Evolutionary conservation across 1,140 invertebrate genomes (phyloP).

Genomic region (Aphaenogaster ashmeadi): DNA sequence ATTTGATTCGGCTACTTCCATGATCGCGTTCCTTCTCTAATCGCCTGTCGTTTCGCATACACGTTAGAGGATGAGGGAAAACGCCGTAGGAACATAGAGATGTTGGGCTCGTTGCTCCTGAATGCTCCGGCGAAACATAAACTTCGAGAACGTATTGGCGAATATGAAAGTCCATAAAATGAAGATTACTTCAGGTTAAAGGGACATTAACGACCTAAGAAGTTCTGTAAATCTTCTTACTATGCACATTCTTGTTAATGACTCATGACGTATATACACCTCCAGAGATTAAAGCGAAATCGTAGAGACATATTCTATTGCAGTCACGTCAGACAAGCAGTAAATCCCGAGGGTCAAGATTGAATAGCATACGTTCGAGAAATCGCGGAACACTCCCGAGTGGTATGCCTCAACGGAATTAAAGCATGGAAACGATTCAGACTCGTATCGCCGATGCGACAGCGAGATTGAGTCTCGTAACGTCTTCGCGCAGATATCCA

Average conservation of each 20-base stretch:
- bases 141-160: neutral
- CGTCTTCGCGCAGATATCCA: slow-evolving; percentile 76
- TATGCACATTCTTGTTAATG: slow-evolving; percentile 31
- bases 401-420: slow-evolving; percentile 17
- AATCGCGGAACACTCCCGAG: slow-evolving; percentile 14
- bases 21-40: slow-evolving; percentile 33
- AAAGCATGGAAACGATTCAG: slow-evolving; percentile 45
- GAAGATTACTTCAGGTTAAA: slow-evolving; percentile 28
- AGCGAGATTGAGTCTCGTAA: slow-evolving; percentile 40
- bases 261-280: neutral
- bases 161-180: slow-evolving; percentile 44
- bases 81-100: neutral
- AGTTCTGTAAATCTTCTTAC: slow-evolving; percentile 45
- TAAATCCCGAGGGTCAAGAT: slow-evolving; percentile 26
- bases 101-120: slow-evolving; percentile 18
- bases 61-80: slow-evolving; percentile 1
- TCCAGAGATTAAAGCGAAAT: slow-evolving; percentile 23
- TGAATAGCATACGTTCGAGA: slow-evolving; percentile 44
- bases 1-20: slow-evolving; percentile 62
- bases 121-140: neutral
- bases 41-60: slow-evolving; percentile 20
- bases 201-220: slow-evolving; percentile 35
- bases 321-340: slow-evolving; percentile 1
- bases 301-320: slow-evolving; percentile 11
- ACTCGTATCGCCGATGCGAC: slow-evolving; percentile 23